Evolutionary conservation across 2,113 vertebrate genomes (phyloP).

Genomic region (human (Homo sapiens)): GRCh38 chr15:25832001-25832500

Average conservation of each 20-base stretch:
- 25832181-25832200: not conserved
- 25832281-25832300: not conserved
- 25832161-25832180: too few relatives aligned
- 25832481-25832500: not conserved
- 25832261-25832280: too few relatives aligned
- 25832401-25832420: too few relatives aligned
- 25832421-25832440: not conserved
- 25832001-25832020: not conserved
- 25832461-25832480: not conserved
- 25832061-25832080: not conserved
- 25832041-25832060: not conserved
- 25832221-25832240: too few relatives aligned
- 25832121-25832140: not conserved
- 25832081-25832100: not conserved
- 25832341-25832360: not conserved
- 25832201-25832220: rapidly evolving
- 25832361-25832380: rapidly evolving
- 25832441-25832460: too few relatives aligned
- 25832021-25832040: not conserved
- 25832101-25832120: not conserved
- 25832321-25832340: not conserved
- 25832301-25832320: not conserved
- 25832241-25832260: not conserved
- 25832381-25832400: not conserved
- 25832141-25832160: not conserved